Evolutionary conservation across 2,888 invertebrate species (phyloP), one percentile per base, ranked within the genome.

Genomic region (Pristionchus maxplancki): DNA sequence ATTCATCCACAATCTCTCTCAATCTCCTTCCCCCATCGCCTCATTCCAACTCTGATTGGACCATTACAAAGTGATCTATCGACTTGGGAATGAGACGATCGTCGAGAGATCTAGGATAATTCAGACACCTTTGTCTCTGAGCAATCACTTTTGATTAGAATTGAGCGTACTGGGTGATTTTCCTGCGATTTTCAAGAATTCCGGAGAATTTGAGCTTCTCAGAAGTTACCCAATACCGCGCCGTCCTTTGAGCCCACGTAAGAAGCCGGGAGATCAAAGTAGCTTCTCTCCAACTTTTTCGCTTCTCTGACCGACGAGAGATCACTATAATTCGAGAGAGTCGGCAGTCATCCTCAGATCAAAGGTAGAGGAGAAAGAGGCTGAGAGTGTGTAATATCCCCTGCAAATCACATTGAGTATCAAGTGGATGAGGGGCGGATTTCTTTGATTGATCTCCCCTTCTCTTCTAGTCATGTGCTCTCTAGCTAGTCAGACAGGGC

Each of bases 341-440:
- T 11, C 20, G 4, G 34, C 13, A 28, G 28, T 64, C 24, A n/a
- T n/a, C 8, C 58, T 20, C 24, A n/a, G 71, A 37, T 71, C 37
- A 71, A 37, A 71, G 71, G 9, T 6, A 20, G 8, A 34, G 71
- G 37, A 37, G 34, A 71, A 71, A 71, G 71, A 34, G 71, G 17
- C 71, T 71, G 71, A 20, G 37, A 9, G 20, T 37, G 71, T 71
- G 71, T 71, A 71, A 71, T 71, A 34, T n/a, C 31, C 31, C 31
- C 71, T 71, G 71, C 71, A 71, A 71, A 71, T 71, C 71, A 71
- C 71, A 71, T 71, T 8, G 71, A 71, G 71, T 71, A 71, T 71
- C 71, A 71, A 37, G 58, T 58, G 58, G 58, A 58, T 58, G 24
- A n/a, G n/a, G n/a, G n/a, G 44, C 8, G 44, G 11, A 44, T 6